Percentiles rank a stretch among this genome's conserved stretches.
Conservation (phyloP, 2,797 vertebrate genomes). For the Heliangelus exortis region DNA sequence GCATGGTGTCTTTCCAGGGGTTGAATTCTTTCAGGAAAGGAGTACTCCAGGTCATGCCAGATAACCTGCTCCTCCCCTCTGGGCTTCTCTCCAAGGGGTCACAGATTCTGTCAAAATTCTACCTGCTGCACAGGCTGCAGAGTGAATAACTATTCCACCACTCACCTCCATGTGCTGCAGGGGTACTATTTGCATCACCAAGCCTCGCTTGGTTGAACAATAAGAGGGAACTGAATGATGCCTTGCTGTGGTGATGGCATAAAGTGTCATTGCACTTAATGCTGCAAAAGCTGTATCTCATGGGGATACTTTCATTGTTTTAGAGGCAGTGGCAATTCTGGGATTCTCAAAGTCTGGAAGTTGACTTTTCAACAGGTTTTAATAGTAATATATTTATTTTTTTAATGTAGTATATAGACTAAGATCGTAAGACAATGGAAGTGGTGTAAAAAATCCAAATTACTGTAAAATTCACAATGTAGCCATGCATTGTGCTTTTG, state of each 20-base stretch:
- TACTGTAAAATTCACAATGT: background rate
- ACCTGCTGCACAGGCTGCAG: accelerated
- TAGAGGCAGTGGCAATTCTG: background rate
- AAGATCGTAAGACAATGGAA: background rate
- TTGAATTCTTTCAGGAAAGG: background rate
- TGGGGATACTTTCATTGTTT: background rate
- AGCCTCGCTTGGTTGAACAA: accelerated
- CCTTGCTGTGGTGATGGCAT: background rate
- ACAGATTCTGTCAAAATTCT: background rate
- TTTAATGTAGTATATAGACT: background rate
- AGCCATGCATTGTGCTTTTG: background rate
- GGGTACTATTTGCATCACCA: too few relatives aligned
- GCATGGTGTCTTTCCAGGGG: background rate
- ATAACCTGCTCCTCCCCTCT: background rate
- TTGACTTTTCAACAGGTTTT: background rate
- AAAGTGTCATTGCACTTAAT: background rate
- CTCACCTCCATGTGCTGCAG: background rate
- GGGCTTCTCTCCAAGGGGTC: background rate
- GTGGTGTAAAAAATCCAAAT: background rate
- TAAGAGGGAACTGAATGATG: background rate
- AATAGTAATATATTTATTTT: background rate
- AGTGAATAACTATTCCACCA: background rate
- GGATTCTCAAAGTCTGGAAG: background rate
- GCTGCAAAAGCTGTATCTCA: background rate
- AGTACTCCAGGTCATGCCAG: background rate